Conservation (phyloP, 2,797 vertebrate species). For the Rhyacichthys aspro region DNA sequence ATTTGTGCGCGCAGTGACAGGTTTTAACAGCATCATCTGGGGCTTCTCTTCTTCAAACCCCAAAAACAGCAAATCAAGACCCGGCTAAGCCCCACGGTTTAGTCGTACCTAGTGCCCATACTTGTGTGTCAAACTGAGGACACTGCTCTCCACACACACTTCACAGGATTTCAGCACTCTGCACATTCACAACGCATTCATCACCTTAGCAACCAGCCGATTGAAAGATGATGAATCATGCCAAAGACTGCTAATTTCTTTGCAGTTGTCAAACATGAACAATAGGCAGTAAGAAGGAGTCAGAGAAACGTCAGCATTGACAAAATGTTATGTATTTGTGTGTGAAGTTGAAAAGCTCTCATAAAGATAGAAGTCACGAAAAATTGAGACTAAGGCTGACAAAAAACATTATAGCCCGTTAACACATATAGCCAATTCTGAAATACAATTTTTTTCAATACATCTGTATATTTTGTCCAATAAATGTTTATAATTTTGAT, state of each 20-base stretch:
- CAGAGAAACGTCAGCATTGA: constrained; percentile 49
- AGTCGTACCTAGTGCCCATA: too few species aligned
- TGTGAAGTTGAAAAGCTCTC: constrained; percentile 22
- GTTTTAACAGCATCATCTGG: constrained; percentile 63
- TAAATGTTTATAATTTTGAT: background rate
- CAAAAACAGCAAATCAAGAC: constrained; percentile 25
- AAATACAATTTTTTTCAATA: background rate
- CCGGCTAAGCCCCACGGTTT: constrained; percentile 15
- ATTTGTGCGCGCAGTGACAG: constrained; percentile 63
- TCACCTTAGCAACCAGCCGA: constrained; percentile 76
- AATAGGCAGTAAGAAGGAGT: constrained; percentile 62
- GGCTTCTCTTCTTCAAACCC: constrained; percentile 38
- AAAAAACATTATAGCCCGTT: background rate
- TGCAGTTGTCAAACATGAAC: constrained; percentile 75
- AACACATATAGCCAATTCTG: too few species aligned
- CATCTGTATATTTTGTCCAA: background rate
- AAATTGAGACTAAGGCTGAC: background rate
- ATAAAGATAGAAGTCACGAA: constrained; percentile 14
- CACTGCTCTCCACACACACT: constrained; percentile 48
- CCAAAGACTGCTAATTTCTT: constrained; percentile 72
- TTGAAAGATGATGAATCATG: constrained; percentile 76
- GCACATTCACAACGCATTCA: constrained; percentile 65
- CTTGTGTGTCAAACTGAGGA: constrained; percentile 43
- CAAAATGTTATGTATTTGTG: constrained; percentile 13
- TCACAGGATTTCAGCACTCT: constrained; percentile 55